Conservation (phyloP, 2,113 vertebrate species). For the Egretta garzetta region DNA sequence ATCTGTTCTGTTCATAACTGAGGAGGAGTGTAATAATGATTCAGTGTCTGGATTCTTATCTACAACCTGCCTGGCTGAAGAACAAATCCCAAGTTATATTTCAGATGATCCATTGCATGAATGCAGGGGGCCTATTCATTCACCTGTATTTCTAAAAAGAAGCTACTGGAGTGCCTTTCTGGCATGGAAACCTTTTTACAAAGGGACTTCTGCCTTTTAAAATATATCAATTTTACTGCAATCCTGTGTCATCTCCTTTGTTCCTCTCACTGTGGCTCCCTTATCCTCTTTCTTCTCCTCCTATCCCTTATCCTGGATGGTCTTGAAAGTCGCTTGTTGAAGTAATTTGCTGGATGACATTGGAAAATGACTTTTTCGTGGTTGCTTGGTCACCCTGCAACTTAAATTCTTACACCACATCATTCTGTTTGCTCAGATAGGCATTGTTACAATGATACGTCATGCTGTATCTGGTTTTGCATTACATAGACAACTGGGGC, state of each 20-base stretch:
- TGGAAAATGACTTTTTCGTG: not conserved
- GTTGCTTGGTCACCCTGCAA: not conserved
- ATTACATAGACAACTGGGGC: not conserved
- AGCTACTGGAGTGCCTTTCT: not conserved
- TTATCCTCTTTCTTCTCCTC: not conserved
- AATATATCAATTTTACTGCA: not conserved
- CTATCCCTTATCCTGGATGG: not conserved
- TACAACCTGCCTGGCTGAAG: not conserved
- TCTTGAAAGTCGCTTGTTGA: not conserved
- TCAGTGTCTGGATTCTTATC: not conserved
- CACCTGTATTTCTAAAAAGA: not conserved
- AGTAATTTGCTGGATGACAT: not conserved
- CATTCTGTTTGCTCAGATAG: not conserved
- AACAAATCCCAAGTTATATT: not conserved
- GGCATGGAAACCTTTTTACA: not conserved
- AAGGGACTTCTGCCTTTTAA: not conserved
- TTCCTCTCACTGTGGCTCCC: not conserved
- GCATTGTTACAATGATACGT: not conserved
- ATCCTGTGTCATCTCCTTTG: not conserved
- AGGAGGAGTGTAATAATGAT: not conserved
- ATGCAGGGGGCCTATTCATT: not conserved
- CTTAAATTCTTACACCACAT: not conserved
- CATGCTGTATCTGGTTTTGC: not conserved
- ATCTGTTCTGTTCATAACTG: not conserved
- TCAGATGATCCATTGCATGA: not conserved